Percentiles rank a stretch among this genome's conserved stretches.
phyloP scores from a whole-genome alignment of 1,140 invertebrate species.

The Artemia franciscana region DNA sequence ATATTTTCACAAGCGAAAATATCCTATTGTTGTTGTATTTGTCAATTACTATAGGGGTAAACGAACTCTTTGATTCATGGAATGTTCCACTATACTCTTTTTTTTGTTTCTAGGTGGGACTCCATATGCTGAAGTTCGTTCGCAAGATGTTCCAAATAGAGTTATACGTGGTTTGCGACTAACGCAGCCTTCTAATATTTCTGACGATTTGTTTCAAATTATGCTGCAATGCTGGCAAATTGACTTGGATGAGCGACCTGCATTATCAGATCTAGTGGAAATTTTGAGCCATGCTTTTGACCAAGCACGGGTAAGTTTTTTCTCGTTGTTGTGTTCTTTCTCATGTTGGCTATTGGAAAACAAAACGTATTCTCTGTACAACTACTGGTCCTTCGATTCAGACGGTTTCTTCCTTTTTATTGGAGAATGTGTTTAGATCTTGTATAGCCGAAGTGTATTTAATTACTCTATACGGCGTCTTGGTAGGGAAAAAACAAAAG shows the following conservation, averaged over 20 bases:
- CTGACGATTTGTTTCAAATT: slow-evolving; percentile 51
- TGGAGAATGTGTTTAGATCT: neutral
- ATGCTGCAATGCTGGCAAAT: slow-evolving; percentile 60
- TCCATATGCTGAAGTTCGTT: slow-evolving; percentile 36
- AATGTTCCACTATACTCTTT: too few relatives aligned
- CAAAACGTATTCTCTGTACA: neutral
- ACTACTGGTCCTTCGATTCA: neutral
- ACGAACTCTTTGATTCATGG: slow-evolving; percentile 2
- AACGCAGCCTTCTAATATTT: slow-evolving; percentile 36
- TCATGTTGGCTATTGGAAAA: neutral
- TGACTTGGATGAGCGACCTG: slow-evolving; percentile 51
- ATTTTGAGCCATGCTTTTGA: slow-evolving; percentile 8
- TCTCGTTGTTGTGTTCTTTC: neutral
- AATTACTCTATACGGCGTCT: neutral
- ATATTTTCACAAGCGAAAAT: neutral
- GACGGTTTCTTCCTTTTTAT: neutral
- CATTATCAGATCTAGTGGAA: slow-evolving; percentile 30
- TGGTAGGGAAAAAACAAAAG: neutral
- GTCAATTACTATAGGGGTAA: neutral
- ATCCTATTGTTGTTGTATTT: neutral
- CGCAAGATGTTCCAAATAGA: slow-evolving; percentile 38
- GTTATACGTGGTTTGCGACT: slow-evolving; percentile 40
- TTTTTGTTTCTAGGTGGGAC: slow-evolving; percentile 32
- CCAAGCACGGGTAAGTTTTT: slow-evolving; percentile 7
- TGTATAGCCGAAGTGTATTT: neutral